phyloP scores from a whole-genome alignment of 2,113 vertebrate species.

The Grammomys surdaster region DNA sequence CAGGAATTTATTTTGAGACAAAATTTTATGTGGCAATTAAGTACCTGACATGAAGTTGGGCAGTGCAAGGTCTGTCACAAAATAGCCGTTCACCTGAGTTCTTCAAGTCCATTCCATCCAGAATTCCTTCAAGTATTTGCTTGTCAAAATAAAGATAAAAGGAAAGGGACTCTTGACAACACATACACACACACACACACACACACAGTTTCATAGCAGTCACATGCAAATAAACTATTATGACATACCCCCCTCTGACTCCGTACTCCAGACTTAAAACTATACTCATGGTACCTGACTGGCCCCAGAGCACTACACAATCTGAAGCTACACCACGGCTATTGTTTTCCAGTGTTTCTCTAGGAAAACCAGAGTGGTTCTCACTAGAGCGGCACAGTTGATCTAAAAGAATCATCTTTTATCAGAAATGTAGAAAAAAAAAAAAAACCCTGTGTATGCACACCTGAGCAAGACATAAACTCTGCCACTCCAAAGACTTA shows the following conservation, averaged over 20 bases:
- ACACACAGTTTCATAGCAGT: neutral
- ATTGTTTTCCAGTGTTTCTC: neutral
- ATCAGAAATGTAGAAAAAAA: neutral
- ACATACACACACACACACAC: neutral
- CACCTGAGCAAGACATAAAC: neutral
- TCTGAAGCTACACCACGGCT: neutral
- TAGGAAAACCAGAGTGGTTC: neutral
- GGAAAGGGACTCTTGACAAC: neutral
- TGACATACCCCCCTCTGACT: accelerated
- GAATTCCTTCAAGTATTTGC: neutral
- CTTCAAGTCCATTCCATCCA: slow-evolving; percentile 7
- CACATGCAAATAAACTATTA: neutral
- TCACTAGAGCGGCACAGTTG: neutral
- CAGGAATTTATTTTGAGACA: slow-evolving; percentile 37
- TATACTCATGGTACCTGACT: neutral
- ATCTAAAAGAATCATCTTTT: neutral
- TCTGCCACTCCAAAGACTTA: neutral
- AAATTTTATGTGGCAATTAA: slow-evolving; percentile 49
- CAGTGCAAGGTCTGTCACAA: neutral
- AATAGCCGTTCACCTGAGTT: neutral
- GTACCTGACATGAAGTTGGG: slow-evolving; percentile 4
- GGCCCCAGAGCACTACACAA: neutral
- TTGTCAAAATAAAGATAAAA: neutral
- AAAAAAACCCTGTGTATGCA: neutral
- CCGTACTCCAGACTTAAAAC: neutral